phyloP scores from a whole-genome alignment of 2,797 vertebrate species.

The Peromyscus melanophrys region DNA sequence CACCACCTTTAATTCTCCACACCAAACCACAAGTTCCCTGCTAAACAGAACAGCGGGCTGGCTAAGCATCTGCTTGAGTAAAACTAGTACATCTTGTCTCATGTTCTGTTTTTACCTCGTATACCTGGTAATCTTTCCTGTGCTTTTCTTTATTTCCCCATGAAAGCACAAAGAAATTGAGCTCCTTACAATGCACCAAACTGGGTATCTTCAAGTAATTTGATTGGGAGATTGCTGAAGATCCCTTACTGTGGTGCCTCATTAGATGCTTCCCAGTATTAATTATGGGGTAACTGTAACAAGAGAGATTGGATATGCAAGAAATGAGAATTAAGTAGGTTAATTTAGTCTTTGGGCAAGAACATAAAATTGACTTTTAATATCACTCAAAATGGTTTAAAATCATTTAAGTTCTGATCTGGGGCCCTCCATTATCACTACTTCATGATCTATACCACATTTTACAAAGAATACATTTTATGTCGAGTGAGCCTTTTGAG shows the following conservation, averaged over 20 bases:
- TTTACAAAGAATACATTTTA: constrained; percentile 54
- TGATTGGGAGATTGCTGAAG: not conserved
- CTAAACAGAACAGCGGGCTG: accelerated
- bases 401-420: not conserved
- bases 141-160: not conserved
- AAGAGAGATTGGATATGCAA: not conserved
- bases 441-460: not conserved
- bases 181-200: not conserved
- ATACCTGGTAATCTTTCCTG: not conserved
- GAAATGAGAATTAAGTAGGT: not conserved
- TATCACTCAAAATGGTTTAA: not conserved
- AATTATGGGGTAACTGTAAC: not conserved
- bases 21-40: not conserved
- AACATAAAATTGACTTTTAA: not conserved
- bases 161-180: not conserved
- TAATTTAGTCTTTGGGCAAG: not conserved
- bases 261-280: no score
- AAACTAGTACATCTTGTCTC: not conserved
- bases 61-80: accelerated
- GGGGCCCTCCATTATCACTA: not conserved
- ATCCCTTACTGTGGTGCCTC: not conserved
- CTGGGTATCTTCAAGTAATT: not conserved
- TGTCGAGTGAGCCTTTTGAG: constrained; percentile 23
- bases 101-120: not conserved
- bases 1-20: not conserved